Conservation (phyloP, 2,113 vertebrate genomes). For the Eulemur rufifrons region DNA sequence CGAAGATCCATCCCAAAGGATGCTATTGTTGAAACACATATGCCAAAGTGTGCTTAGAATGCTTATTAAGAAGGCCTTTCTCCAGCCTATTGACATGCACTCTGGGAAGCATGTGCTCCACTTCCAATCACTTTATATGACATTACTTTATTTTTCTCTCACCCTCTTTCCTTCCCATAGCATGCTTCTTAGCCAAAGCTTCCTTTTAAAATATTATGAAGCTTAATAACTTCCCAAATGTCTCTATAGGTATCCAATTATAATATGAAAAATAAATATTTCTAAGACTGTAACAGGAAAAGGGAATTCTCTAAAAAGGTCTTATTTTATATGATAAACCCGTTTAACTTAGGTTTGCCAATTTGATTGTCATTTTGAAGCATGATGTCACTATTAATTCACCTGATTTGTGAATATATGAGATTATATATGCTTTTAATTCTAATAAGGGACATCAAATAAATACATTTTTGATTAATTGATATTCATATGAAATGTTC, state of each 20-base stretch:
- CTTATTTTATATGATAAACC: background rate
- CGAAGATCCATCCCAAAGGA: background rate
- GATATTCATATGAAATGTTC: constrained; percentile 72
- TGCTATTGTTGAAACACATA: background rate
- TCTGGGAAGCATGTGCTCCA: background rate
- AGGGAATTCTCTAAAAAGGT: background rate
- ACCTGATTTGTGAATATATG: background rate
- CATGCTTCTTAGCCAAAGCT: background rate
- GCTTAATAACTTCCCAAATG: background rate
- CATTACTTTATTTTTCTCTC: background rate
- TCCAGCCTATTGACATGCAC: background rate
- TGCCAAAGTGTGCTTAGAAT: background rate
- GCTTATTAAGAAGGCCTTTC: background rate
- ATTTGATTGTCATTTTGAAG: background rate
- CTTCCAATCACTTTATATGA: background rate
- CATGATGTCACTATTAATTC: background rate
- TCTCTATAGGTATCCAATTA: background rate
- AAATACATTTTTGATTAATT: constrained; percentile 66
- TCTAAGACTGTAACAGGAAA: background rate
- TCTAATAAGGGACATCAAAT: background rate
- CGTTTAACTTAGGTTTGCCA: background rate
- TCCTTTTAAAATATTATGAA: background rate
- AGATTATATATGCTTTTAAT: background rate
- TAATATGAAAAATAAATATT: background rate
- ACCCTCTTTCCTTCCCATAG: background rate